Evolutionary conservation across 2,797 vertebrate species (phyloP), one percentile per base, ranked within the genome.

Genomic region (Rousettus madagascariensis): DNA sequence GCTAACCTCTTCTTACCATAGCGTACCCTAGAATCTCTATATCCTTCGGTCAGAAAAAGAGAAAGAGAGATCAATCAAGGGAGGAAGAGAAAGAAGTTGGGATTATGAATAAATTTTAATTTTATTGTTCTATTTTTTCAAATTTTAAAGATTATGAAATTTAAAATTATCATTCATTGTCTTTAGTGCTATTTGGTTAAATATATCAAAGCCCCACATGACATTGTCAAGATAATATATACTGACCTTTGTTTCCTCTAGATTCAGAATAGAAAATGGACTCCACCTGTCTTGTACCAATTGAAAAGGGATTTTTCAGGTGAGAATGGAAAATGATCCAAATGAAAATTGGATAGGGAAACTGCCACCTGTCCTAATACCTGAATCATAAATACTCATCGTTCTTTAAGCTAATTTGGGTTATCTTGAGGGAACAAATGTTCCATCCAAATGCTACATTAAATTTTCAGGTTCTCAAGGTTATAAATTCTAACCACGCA

Each of bases 31-130:
- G 12, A 46, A 33, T 63, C 26, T 80, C 78, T 74, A 51, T 26
- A 41, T 41, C 89, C 59, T 91, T 46, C 71, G 77, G 43, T 41
- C 22, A 95, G 61, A 93, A 30, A 94, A 28, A 91, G 65, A 68
- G 53, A 68, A 15, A 75, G 30, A 77, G 63, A 86, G 57, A 88
- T 16, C 49, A 16, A 49, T 49, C 49, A 49, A 49, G 15, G 49
- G 46, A 85, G 69, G 41, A 38, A 79, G 17, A 82, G 26, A 80
- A 63, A 86, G 30, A 90, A 36, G 77, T 10, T 74, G 8, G 24
- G 11, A 75, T 74, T 65, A 65, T 15, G 5, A 28, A 65, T 63
- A 15, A 83, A 3, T 43, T 94, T 69, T 55, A 36, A 94, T 53
- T 66, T 84, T 69, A 49, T 78, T 90, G 57, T 68, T 72, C n/a